Evolutionary conservation across 1,140 invertebrate species (phyloP).

Genomic region (Colletes latitarsis): DNA sequence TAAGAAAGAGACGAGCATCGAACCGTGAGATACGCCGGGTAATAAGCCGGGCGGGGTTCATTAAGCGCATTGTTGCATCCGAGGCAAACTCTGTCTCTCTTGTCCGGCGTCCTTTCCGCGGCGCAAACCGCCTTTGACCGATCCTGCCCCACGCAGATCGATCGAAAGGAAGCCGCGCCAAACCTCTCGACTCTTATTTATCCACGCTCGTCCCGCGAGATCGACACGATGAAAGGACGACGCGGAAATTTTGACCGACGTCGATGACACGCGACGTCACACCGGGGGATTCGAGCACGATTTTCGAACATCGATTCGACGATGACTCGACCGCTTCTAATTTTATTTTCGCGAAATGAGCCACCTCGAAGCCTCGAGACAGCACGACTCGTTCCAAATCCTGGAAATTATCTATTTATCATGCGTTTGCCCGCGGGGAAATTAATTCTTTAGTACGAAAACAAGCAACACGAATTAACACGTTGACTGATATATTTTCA

Average conservation of each 20-base stretch:
- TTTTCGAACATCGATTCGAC: too few relatives aligned
- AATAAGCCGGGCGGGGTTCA: constrained; percentile 76
- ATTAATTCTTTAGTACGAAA: too few relatives aligned
- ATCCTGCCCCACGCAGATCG: constrained; percentile 57
- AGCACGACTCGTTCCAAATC: too few relatives aligned
- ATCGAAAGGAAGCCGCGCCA: constrained; percentile 48
- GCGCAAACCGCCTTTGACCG: constrained; percentile 60
- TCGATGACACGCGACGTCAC: background rate
- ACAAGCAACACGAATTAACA: too few relatives aligned
- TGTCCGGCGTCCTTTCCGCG: constrained; percentile 14
- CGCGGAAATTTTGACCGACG: constrained; percentile 10
- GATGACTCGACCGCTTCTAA: too few relatives aligned
- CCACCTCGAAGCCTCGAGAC: too few relatives aligned
- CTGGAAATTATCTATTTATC: too few relatives aligned
- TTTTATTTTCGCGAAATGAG: too few relatives aligned
- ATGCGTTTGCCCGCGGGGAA: too few relatives aligned
- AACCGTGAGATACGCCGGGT: constrained; percentile 72
- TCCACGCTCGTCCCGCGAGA: constrained; percentile 21
- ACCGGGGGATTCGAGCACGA: background rate
- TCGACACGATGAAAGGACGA: constrained; percentile 20
- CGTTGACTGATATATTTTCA: too few relatives aligned
- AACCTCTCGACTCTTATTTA: constrained; percentile 29
- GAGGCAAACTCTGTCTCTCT: constrained; percentile 43
- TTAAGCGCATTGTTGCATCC: constrained; percentile 76
- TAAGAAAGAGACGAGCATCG: constrained; percentile 57